Base-by-base conservation (phyloP, 2,888 invertebrate species). In the Hirudinaria manillensis region DNA sequence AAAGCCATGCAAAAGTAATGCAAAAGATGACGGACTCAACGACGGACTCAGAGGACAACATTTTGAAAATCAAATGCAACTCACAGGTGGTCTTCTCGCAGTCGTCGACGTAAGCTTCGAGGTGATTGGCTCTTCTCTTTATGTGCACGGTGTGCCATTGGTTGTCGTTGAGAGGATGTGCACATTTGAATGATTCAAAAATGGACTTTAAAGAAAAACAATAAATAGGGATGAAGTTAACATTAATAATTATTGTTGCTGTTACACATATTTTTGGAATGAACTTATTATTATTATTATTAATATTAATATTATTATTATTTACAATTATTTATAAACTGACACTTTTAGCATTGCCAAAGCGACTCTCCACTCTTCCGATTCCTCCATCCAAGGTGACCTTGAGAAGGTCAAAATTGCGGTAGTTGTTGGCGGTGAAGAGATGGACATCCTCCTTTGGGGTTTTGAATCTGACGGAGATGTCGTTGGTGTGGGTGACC, bases 111-210 rank as follows among this genome's bases (percentile, higher is more conserved):
- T 82, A 83, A 6, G 82, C 78, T 56, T 82, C 80, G 21, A 85
- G 72, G 38, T 83, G 78, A 74, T 83, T 81, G 32, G 83, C 85
- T 27, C 84, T 80, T 13, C 85, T 80, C 34, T 80, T 80, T 27
- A 85, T 79, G 78, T 83, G 79, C 45, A 84, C 73, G 0, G 83
- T 84, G 79, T 85, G 85, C 85, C 85, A 85, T 38, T 81, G 75
- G 45, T 82, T 79, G 77, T 85, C 84, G 78, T 83, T 82, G 75
- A 84, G 76, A 1, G 70, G 55, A 7, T 72, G 68, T 6, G 72
- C 51, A 45, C 78, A 78, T 24, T 72, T 38, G 27, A 77, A 75
- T 6, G 56, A 65, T 29, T 68, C n/a, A 34, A 21, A 32, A 10
- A 27, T 38, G n/a, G 75, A 66, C 75, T 75, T 61, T 21, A 32